Percentiles rank a stretch among this genome's conserved stretches.
These are phyloP conservation scores for Piscicola geometra DNA, from an alignment of 2,888 invertebrate genomes.

Conservation along the genomic window DNA sequence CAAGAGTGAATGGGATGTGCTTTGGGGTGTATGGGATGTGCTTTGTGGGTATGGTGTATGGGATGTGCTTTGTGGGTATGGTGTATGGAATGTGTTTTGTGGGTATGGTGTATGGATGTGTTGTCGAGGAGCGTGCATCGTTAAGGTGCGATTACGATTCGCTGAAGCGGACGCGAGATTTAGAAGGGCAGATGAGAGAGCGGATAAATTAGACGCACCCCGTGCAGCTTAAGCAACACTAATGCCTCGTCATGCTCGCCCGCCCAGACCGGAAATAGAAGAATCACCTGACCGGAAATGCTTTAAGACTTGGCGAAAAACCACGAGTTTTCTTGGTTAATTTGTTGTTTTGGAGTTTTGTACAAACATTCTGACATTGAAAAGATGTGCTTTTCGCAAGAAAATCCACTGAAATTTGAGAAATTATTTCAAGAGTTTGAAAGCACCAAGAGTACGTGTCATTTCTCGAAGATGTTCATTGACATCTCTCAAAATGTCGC, in stretches of 20 bases:
- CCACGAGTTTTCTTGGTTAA: background rate
- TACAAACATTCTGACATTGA: background rate
- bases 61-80: no score
- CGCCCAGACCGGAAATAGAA: background rate
- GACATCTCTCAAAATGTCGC: no score
- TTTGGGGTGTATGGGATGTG: no score
- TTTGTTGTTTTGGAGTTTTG: background rate
- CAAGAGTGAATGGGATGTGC: no score
- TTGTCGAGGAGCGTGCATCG: background rate
- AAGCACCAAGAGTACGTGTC: no score
- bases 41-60: no score
- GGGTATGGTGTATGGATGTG: background rate
- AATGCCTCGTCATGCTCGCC: background rate
- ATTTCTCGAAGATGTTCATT: no score
- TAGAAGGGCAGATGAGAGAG: background rate
- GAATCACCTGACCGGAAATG: background rate
- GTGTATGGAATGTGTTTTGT: background rate
- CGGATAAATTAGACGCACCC: background rate
- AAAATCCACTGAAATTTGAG: background rate
- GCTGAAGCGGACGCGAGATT: background rate
- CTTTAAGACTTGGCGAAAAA: background rate
- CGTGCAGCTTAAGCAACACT: background rate
- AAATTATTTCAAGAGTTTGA: background rate
- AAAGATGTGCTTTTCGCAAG: background rate
- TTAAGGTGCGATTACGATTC: background rate